Percentiles rank a stretch among this genome's conserved stretches.
These are phyloP conservation scores for Calyptommatus sinebrachiatus DNA, from an alignment of 2,113 vertebrate species.

Conservation along the genomic window DNA sequence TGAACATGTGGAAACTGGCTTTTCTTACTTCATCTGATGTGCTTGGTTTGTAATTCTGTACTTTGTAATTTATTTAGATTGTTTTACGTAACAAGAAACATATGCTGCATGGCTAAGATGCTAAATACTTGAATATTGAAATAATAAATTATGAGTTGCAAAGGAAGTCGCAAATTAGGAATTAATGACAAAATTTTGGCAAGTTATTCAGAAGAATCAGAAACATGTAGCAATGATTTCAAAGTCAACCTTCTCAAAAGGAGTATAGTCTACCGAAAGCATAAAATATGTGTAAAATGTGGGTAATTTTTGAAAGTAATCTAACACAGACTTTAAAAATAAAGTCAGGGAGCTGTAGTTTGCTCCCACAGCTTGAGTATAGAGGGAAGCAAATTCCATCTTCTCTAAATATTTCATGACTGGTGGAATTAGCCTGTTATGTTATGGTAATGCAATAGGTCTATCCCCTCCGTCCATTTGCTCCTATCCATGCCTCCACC, in stretches of 20 bases:
- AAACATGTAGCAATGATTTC: background rate
- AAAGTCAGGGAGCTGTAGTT: background rate
- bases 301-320: background rate
- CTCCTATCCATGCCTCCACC: no score
- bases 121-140: slow-evolving; percentile 6
- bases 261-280: background rate
- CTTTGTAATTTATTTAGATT: background rate
- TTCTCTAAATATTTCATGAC: background rate
- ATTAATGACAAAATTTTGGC: background rate
- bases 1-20: background rate
- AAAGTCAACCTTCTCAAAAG: background rate
- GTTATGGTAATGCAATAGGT: no score
- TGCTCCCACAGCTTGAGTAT: background rate
- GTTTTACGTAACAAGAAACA: background rate
- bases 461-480: no score
- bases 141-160: slow-evolving; percentile 14
- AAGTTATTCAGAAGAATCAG: background rate
- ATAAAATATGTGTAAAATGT: background rate
- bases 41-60: slow-evolving; percentile 9
- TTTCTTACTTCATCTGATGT: background rate
- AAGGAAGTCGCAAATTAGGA: slow-evolving; percentile 10
- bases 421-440: no score
- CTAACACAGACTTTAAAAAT: background rate
- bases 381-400: background rate
- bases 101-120: background rate